Evolutionary conservation across 2,113 vertebrate genomes (phyloP).

Genomic region (Bambusicola thoracicus): DNA sequence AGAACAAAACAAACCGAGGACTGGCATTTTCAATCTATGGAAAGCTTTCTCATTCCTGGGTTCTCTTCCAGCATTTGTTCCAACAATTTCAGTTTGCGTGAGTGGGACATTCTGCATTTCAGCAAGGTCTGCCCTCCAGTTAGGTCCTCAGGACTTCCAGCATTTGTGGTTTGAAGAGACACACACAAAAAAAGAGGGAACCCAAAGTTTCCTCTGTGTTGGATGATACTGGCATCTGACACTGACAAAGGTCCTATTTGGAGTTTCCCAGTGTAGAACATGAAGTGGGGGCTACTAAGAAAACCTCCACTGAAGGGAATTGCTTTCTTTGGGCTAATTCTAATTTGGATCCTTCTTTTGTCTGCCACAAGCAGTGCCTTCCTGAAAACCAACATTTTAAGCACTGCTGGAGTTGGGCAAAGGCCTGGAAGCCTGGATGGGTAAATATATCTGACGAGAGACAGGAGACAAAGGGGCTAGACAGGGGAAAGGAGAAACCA

Average conservation of each 20-base stretch:
- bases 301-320: not conserved
- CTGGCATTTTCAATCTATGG: conserved; percentile 44
- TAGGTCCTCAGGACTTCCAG: not conserved
- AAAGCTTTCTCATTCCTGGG: conserved; percentile 48
- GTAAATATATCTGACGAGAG: conserved; percentile 61
- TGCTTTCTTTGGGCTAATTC: not conserved
- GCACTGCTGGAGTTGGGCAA: conserved; percentile 26
- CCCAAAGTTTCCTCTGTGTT: not conserved
- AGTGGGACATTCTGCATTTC: not conserved
- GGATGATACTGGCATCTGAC: not conserved
- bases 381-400: conserved; percentile 35
- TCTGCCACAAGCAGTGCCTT: not conserved
- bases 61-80: conserved; percentile 52
- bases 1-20: conserved; percentile 42
- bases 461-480: conserved; percentile 59
- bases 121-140: conserved; percentile 23
- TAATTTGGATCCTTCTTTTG: not conserved
- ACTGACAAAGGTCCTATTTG: not conserved
- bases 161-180: not conserved
- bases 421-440: conserved; percentile 36
- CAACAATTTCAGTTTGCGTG: conserved; percentile 42
- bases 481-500: conserved; percentile 63
- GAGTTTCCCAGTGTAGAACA: not conserved
- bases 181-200: not conserved
- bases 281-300: not conserved